Evolutionary conservation across 1,140 invertebrate genomes (phyloP).

Genomic region (Cydia splendana): DNA sequence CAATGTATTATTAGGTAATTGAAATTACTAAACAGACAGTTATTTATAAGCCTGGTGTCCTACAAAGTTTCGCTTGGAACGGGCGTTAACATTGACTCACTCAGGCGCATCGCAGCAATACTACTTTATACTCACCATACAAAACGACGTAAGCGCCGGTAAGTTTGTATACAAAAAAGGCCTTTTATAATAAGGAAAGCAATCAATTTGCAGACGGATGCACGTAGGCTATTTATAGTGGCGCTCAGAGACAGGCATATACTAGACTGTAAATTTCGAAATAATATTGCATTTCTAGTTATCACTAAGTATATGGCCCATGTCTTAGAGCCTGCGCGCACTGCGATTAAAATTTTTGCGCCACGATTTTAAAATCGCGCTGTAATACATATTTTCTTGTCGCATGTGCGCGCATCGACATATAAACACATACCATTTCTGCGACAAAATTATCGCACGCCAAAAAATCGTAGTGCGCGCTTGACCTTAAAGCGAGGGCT

Average conservation of each 20-base stretch:
- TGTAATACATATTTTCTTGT: too few relatives aligned
- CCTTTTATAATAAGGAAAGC: neutral
- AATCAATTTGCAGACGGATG: constrained; percentile 2
- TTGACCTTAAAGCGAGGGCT: too few relatives aligned
- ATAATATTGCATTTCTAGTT: too few relatives aligned
- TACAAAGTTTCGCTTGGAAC: neutral
- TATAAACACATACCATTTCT: too few relatives aligned
- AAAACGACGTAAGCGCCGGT: neutral
- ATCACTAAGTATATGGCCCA: too few relatives aligned
- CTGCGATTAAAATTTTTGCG: too few relatives aligned
- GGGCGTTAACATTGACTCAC: neutral
- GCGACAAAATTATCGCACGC: too few relatives aligned
- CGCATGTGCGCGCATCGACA: too few relatives aligned
- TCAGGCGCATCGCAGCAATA: neutral
- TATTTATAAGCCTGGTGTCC: neutral
- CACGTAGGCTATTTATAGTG: constrained; percentile 6
- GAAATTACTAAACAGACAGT: neutral
- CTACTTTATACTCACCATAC: neutral
- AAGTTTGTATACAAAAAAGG: neutral
- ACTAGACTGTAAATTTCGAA: neutral
- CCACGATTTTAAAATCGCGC: too few relatives aligned
- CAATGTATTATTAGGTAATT: too few relatives aligned
- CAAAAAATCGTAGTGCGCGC: too few relatives aligned
- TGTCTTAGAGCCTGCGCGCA: too few relatives aligned
- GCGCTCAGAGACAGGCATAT: neutral